phyloP scores from a whole-genome alignment of 2,797 vertebrate genomes.

The Graptemys geographica region DNA sequence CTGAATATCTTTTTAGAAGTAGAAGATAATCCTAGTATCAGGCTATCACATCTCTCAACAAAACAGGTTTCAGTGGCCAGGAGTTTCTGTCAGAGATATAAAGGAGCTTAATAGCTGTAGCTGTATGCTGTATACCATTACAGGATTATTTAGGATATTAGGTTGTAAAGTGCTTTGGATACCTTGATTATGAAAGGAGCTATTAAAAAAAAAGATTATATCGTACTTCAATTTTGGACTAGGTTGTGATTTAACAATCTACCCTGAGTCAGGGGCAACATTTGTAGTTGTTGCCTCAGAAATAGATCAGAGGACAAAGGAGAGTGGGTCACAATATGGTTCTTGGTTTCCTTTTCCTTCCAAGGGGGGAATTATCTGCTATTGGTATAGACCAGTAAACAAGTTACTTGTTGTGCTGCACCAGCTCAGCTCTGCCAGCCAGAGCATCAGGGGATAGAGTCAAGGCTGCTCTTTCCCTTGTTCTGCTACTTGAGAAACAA shows the following conservation, averaged over 20 bases:
- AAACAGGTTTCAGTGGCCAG: not conserved
- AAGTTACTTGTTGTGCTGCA: not conserved
- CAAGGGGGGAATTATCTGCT: not conserved
- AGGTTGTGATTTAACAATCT: not conserved
- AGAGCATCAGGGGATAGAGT: not conserved
- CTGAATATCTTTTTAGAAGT: not conserved
- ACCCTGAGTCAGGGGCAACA: not conserved
- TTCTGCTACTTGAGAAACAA: not conserved
- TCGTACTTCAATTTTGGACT: not conserved
- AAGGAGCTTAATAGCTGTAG: not conserved
- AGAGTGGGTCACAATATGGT: not conserved
- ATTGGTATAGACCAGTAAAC: not conserved
- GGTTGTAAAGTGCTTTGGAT: slow-evolving; percentile 16
- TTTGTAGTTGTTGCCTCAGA: not conserved
- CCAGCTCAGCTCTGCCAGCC: not conserved
- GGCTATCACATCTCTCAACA: not conserved
- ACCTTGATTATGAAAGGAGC: not conserved
- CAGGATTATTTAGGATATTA: not conserved
- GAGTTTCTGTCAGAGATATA: slow-evolving; percentile 8
- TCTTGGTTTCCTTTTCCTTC: not conserved
- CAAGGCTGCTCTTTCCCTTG: not conserved
- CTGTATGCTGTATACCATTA: not conserved
- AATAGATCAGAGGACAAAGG: not conserved
- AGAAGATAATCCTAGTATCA: not conserved
- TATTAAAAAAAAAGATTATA: not conserved